These are phyloP conservation scores for Aquatica leii DNA, from an alignment of 2,888 invertebrate species.

Conservation along the genomic window DNA sequence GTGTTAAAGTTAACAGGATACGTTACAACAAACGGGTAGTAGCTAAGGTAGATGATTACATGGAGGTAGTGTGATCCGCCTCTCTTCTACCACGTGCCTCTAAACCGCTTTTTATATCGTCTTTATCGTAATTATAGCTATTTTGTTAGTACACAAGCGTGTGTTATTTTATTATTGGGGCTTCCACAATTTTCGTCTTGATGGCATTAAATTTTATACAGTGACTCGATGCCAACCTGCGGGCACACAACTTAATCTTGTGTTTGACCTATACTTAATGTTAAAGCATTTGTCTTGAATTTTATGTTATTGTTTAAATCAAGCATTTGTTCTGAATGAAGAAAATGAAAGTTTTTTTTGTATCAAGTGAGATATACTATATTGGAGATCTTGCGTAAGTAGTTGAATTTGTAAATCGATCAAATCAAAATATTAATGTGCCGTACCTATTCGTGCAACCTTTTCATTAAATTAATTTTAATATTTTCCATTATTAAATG, in stretches of 20 bases:
- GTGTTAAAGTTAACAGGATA: slow-evolving; percentile 23
- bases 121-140: slow-evolving; percentile 61
- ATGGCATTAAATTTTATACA: slow-evolving; percentile 26
- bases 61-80: slow-evolving; percentile 44
- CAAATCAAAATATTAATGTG: background rate
- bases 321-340: too few species aligned
- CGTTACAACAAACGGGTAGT: slow-evolving; percentile 25
- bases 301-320: too few species aligned
- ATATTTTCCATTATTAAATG: slow-evolving; percentile 9
- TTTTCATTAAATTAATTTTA: background rate
- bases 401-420: too few species aligned
- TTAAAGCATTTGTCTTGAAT: too few species aligned
- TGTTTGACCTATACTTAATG: slow-evolving; percentile 10
- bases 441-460: background rate
- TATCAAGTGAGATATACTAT: background rate
- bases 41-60: slow-evolving; percentile 40
- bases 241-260: slow-evolving; percentile 22
- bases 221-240: slow-evolving; percentile 21
- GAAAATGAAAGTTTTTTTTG: too few species aligned
- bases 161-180: slow-evolving; percentile 44
- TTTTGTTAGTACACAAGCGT: slow-evolving; percentile 46
- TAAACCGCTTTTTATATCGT: slow-evolving; percentile 56
- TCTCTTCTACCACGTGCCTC: slow-evolving; percentile 47
- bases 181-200: slow-evolving; percentile 30
- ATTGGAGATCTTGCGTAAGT: background rate